A percentile compares a stretch with the other conserved stretches of the same genome.
Conservation (phyloP, 2,113 vertebrate genomes). For the Charina bottae region DNA sequence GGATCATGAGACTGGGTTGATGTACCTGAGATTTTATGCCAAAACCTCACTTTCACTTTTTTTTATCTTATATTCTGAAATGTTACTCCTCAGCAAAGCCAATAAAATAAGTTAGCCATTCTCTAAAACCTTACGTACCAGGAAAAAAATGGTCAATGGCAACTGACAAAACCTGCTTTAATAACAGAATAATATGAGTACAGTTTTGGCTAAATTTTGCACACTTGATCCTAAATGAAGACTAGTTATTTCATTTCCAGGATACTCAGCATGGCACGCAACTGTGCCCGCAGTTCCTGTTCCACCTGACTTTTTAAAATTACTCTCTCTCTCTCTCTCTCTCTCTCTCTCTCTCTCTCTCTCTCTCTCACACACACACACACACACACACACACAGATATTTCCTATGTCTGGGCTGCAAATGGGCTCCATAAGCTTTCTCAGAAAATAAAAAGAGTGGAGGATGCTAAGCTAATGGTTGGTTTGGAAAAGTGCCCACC, state of each 20-base stretch:
- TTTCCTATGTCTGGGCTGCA: too few species aligned
- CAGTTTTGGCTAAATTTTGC: not conserved
- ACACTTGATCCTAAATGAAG: not conserved
- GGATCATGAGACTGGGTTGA: not conserved
- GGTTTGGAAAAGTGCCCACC: too few species aligned
- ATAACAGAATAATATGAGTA: not conserved
- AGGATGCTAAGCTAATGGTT: too few species aligned
- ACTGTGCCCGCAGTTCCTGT: too few species aligned
- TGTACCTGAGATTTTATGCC: not conserved
- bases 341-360: too few species aligned
- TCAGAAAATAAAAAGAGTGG: too few species aligned
- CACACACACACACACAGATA: too few species aligned
- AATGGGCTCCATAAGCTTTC: too few species aligned
- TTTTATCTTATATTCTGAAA: not conserved
- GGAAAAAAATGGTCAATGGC: not conserved
- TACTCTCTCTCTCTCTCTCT: too few species aligned
- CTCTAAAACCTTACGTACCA: not conserved
- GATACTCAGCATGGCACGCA: too few species aligned
- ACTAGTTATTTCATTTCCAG: not conserved
- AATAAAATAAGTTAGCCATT: not conserved
- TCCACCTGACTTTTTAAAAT: too few species aligned
- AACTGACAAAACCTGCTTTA: not conserved
- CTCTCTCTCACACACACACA: too few species aligned
- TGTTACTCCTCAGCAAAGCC: not conserved
- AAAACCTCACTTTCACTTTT: not conserved